Percentiles rank a stretch among this genome's conserved stretches.
Evolutionary conservation across 2,888 invertebrate genomes (phyloP).

Genomic region (Chrysodeixis includens): DNA sequence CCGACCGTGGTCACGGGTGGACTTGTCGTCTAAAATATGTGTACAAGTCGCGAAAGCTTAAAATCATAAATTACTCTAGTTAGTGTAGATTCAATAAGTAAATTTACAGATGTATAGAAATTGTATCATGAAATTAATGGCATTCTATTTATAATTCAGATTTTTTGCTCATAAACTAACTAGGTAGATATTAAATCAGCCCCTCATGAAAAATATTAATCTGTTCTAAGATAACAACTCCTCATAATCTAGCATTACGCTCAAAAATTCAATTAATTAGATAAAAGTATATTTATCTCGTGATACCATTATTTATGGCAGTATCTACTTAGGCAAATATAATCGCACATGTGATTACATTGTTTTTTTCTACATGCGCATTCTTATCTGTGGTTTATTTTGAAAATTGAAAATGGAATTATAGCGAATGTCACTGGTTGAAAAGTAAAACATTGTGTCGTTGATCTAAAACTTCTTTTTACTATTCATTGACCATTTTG

Average conservation of each 20-base stretch:
- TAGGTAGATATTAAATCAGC: too few relatives aligned
- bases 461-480: too few relatives aligned
- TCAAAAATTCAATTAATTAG: constrained; percentile 14
- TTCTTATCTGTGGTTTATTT: background rate
- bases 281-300: constrained; percentile 42
- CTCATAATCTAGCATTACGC: background rate
- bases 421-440: background rate
- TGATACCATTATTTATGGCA: constrained; percentile 26
- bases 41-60: too few relatives aligned
- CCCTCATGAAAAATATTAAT: background rate
- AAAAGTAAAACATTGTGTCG: background rate
- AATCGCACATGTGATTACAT: constrained; percentile 38
- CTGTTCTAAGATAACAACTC: background rate
- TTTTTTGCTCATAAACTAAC: too few relatives aligned
- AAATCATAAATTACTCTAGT: too few relatives aligned
- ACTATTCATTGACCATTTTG: background rate
- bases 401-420: constrained; percentile 3
- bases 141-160: too few relatives aligned
- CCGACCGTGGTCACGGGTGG: too few relatives aligned
- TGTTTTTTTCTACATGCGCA: constrained; percentile 23
- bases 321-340: constrained; percentile 26
- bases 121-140: too few relatives aligned
- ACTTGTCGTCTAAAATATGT: too few relatives aligned
- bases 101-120: too few relatives aligned
- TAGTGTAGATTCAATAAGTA: too few relatives aligned